Evolutionary conservation across 2,888 invertebrate species (phyloP).

Genomic region (Cartodere bifasciata): DNA sequence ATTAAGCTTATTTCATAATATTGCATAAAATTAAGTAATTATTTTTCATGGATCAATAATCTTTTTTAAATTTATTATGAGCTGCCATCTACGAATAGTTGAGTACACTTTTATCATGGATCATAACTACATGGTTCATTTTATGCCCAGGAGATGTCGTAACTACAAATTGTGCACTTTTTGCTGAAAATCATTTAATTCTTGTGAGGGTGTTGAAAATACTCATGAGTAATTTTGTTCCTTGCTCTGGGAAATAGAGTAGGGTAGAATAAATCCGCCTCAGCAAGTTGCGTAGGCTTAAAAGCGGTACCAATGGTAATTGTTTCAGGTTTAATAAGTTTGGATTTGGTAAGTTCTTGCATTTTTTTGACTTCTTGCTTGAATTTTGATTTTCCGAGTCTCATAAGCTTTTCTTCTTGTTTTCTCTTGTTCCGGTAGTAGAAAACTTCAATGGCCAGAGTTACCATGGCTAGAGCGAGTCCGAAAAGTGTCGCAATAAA

Average conservation of each 20-base stretch:
- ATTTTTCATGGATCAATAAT: no score
- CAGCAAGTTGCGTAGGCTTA: slow-evolving; percentile 20
- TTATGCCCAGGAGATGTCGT: no score
- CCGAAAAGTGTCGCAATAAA: slow-evolving; percentile 84
- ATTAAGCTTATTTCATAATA: no score
- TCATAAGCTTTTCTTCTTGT: slow-evolving; percentile 22
- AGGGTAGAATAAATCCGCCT: slow-evolving; percentile 22
- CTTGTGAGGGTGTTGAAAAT: no score
- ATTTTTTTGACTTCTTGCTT: slow-evolving; percentile 3
- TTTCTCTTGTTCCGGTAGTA: slow-evolving; percentile 53
- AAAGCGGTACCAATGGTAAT: slow-evolving; percentile 27
- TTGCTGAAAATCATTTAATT: no score
- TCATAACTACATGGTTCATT: no score
- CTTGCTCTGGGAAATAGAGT: slow-evolving; percentile 27
- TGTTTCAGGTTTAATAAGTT: slow-evolving; percentile 13
- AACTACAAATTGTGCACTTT: no score
- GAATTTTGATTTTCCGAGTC: slow-evolving; percentile 6
- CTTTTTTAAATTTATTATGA: no score
- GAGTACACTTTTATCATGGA: no score
- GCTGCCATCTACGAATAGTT: no score
- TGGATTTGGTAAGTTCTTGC: slow-evolving; percentile 10
- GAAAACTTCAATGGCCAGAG: slow-evolving; percentile 67
- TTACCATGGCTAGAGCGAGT: slow-evolving; percentile 70
- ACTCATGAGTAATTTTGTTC: slow-evolving; percentile 11
- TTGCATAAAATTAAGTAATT: no score